Evolutionary conservation across 2,888 invertebrate species (phyloP), one percentile per base, ranked within the genome.

Genomic region (Stenotaenia linearis): DNA sequence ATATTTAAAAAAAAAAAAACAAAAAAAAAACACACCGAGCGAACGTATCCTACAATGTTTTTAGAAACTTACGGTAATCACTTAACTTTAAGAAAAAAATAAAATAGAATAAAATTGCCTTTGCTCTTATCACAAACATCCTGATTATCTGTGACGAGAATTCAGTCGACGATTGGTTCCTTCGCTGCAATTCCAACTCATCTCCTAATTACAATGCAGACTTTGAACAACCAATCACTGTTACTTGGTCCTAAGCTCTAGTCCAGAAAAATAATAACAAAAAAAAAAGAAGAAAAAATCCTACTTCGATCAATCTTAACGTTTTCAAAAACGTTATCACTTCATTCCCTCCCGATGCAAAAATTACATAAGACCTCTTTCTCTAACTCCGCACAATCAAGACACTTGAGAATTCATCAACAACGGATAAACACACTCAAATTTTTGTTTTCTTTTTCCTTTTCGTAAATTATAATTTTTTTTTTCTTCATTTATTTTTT

Each of bases 201-300:
- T 61, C 61, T 61, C 61, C 61, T 61, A 61, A 61, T 61, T 61
- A 61, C 61, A 61, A 61, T 61, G 61, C 61, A 61, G 61, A 61
- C 61, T 61, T 61, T 61, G 61, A 61, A 25, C 61, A 61, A 61
- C 61, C 61, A 61, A 61, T 61, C 61, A 61, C 61, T 61, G 61
- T 25, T 28, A 61, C 28, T 25, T 23, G 61, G 61, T 23, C 61
- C 61, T 61, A 61, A 61, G 61, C 61, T 28, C 28, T 4, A 15
- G 61, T 56, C 61, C 61, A 45, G 45, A 45, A 45, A 45, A 45
- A 45, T 45, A 45, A 45, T 45, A 45, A 12, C 45, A n/a, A 15
- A 45, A 45, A 37, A 37, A 37, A 37, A 15, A 61, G 15, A 61
- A 61, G 7, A 23, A 61, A 61, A 61, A 61, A 12, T 25, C 23